Evolutionary conservation across 2,113 vertebrate species (phyloP).

Genomic region (Colistium nudipinnis): DNA sequence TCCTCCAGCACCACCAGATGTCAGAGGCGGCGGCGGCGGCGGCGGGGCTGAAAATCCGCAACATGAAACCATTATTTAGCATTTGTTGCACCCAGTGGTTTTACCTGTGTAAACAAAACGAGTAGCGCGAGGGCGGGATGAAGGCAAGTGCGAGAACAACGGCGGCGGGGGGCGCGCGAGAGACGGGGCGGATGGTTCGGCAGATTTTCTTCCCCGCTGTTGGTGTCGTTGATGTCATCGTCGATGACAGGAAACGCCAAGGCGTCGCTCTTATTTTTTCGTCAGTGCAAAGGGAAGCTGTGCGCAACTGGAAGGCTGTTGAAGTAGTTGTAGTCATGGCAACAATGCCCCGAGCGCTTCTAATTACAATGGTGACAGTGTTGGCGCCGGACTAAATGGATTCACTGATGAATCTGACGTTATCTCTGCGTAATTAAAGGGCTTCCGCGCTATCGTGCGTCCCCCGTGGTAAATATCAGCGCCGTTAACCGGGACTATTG

Average conservation of each 20-base stretch:
- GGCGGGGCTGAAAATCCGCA: slow-evolving; percentile 58
- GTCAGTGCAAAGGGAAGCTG: slow-evolving; percentile 47
- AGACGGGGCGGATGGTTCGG: slow-evolving; percentile 42
- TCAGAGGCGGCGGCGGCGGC: slow-evolving; percentile 46
- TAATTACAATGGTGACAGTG: slow-evolving; percentile 50
- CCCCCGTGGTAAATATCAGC: slow-evolving; percentile 51
- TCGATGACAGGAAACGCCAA: slow-evolving; percentile 58
- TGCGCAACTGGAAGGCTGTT: slow-evolving; percentile 55
- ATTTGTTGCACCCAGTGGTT: slow-evolving; percentile 64
- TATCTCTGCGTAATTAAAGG: slow-evolving; percentile 65
- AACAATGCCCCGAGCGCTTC: slow-evolving; percentile 62
- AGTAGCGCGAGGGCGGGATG: slow-evolving; percentile 27
- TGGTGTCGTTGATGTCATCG: too few relatives aligned
- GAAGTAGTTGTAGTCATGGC: slow-evolving; percentile 66
- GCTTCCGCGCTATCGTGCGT: slow-evolving; percentile 35
- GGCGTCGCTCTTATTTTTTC: slow-evolving; percentile 45
- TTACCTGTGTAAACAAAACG: slow-evolving; percentile 72
- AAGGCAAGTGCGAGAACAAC: slow-evolving; percentile 38
- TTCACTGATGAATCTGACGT: slow-evolving; percentile 64
- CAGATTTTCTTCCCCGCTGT: slow-evolving; percentile 29
- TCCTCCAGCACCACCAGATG: slow-evolving; percentile 56
- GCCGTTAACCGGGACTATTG: slow-evolving; percentile 46
- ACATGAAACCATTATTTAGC: slow-evolving; percentile 69
- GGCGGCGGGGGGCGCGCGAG: slow-evolving; percentile 11
- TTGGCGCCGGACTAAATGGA: slow-evolving; percentile 54